Base-by-base conservation (phyloP, 2,113 vertebrate genomes). In the Cettia cetti region DNA sequence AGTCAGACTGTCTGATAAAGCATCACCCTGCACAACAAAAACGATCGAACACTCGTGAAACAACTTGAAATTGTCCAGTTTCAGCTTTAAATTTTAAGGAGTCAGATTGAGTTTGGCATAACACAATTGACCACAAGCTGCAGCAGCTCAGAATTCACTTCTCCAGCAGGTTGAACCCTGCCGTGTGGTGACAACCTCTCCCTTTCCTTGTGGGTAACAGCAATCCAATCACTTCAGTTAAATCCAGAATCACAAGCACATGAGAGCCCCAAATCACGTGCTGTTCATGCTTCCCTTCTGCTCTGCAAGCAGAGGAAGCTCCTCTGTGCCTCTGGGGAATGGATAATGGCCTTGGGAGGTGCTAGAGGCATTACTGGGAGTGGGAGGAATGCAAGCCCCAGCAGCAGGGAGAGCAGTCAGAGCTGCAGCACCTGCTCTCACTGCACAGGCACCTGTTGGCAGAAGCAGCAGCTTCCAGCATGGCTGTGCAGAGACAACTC, bases 391-490 rank as follows among this genome's bases (percentile, higher is more conserved):
- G 9, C 17, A 31, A 72, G 33, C 19, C 30, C 37, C 5, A 3
- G 35, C 31, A 75, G 53, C 42, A 52, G 39, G 42, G 30, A n/a
- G 54, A 54, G 15, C 10, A 59, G 33, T 16, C 40, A 16, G 28
- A n/a, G 21, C 12, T 77, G 35, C 63, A 59, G 47, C 10, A 37
- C 24, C 47, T 70, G 28, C 16, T 40, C 12, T 40, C 35, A 2
- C n/a, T 10, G 19, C 30, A 3, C 49, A 50, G 28, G 10, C 1
- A 21, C n/a, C 31, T 6, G 1, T 0, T 0, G 1, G 13, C 35
- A 79, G 56, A 79, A 42, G 17, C 6, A 15, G 65, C 24, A 60
- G 0, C 40, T 65, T 42, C 35, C 60, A 40, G 22, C 1, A 23
- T 0, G 3, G 17, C 14, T 21, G 4, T 6, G 27, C 15, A 49